These are phyloP conservation scores for Calliopsis andreniformis DNA, from an alignment of 1,140 invertebrate genomes.

Conservation along the genomic window DNA sequence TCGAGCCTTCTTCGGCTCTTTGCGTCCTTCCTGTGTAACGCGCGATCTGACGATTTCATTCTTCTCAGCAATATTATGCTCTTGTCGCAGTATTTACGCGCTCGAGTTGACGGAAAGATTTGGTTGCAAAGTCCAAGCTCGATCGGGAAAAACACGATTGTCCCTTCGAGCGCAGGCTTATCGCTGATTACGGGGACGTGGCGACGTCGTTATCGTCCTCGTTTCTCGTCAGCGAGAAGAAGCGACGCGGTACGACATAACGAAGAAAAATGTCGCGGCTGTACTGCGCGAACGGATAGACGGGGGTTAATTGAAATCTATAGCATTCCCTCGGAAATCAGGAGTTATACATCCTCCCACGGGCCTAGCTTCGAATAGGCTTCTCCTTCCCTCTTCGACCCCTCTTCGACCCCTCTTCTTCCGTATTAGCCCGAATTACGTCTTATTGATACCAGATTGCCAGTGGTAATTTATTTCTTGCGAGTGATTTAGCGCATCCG, in stretches of 20 bases:
- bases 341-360: constrained; percentile 68
- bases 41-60: too few species aligned
- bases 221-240: background rate
- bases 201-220: too few species aligned
- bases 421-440: constrained; percentile 72
- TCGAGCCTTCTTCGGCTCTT: background rate
- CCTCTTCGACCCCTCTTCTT: constrained; percentile 49
- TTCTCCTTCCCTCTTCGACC: constrained; percentile 4
- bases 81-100: too few species aligned
- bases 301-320: constrained; percentile 72
- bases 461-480: constrained; percentile 66
- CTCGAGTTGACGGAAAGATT: too few species aligned
- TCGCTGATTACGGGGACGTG: background rate
- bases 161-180: background rate
- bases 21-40: too few species aligned
- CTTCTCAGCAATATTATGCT: too few species aligned
- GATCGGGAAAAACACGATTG: too few species aligned
- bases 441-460: constrained; percentile 72
- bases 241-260: constrained; percentile 43
- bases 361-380: constrained; percentile 9
- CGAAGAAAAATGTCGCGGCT: constrained; percentile 69
- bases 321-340: constrained; percentile 67
- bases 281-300: constrained; percentile 49
- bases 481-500: constrained; percentile 63
- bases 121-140: too few species aligned